Percentiles rank a stretch among this genome's conserved stretches.
phyloP scores from a whole-genome alignment of 2,888 invertebrate genomes.

The Apamea anceps region DNA sequence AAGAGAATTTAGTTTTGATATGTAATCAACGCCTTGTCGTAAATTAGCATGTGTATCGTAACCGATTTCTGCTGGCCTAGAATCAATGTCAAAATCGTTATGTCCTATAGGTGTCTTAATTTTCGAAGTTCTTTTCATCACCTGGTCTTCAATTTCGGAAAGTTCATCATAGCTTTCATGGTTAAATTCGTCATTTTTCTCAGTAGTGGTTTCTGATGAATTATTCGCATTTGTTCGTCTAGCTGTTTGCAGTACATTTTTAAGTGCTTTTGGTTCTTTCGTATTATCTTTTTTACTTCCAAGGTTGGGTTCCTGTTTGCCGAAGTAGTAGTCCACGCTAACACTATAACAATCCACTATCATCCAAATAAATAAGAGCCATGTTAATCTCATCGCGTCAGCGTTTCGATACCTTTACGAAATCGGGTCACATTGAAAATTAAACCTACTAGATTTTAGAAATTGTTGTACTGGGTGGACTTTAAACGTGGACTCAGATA shows the following conservation, averaged over 20 bases:
- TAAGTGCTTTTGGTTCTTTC: neutral
- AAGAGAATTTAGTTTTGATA: conserved; percentile 30
- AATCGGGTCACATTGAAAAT: neutral
- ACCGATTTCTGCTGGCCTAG: conserved; percentile 17
- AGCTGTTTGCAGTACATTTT: conserved; percentile 18
- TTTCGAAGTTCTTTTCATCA: conserved; percentile 29
- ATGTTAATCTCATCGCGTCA: conserved; percentile 35
- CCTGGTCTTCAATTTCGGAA: conserved; percentile 55
- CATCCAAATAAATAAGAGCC: conserved; percentile 40
- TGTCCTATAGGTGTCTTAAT: conserved; percentile 5
- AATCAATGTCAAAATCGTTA: conserved; percentile 24
- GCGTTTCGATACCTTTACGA: neutral
- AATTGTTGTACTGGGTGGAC: neutral
- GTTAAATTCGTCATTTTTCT: conserved; percentile 24
- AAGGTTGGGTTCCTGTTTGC: conserved; percentile 39
- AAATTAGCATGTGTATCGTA: conserved; percentile 34
- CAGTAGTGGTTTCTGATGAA: neutral
- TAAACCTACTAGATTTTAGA: conserved; percentile 42
- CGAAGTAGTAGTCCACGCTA: conserved; percentile 73
- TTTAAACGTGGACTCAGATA: neutral
- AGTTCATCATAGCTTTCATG: conserved; percentile 56
- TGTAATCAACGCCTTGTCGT: conserved; percentile 18
- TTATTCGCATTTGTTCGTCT: conserved; percentile 25
- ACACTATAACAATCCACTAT: conserved; percentile 61
- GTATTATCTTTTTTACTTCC: conserved; percentile 24